These are phyloP conservation scores for Hippasteria phrygiana DNA, from an alignment of 53 echinoderm and acorn worm species.

Conservation along the genomic window DNA sequence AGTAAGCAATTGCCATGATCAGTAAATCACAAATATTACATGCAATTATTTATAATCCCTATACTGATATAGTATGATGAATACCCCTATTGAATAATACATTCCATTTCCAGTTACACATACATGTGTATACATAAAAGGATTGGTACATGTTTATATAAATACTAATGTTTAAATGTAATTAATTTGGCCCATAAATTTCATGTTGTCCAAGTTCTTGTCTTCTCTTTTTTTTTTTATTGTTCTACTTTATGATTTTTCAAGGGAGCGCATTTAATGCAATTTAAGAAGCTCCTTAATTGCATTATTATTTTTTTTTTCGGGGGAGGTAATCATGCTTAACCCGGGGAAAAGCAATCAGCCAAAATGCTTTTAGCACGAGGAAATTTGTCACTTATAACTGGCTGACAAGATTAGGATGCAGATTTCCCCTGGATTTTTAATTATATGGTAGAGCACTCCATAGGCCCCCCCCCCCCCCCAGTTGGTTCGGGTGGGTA, in stretches of 20 bases:
- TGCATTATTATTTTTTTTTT: conserved; percentile 53
- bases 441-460: conserved; percentile 4
- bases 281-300: conserved; percentile 39
- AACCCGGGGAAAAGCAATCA: background rate
- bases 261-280: conserved; percentile 43
- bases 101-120: no score
- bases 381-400: conserved; percentile 31
- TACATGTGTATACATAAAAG: no score
- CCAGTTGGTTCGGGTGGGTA: background rate
- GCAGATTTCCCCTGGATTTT: conserved; percentile 36
- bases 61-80: no score
- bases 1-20: no score
- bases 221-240: conserved; percentile 5
- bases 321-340: conserved; percentile 28
- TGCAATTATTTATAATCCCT: no score
- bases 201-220: background rate
- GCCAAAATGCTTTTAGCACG: conserved; percentile 35
- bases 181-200: conserved; percentile 6
- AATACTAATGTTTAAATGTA: conserved; percentile 41
- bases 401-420: background rate
- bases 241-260: conserved; percentile 50
- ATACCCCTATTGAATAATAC: no score
- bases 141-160: no score
- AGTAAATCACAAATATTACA: no score
- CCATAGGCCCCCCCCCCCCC: background rate